A percentile compares a stretch with the other conserved stretches of the same genome.
These are phyloP conservation scores for Thryonomys swinderianus DNA, from an alignment of 2,113 vertebrate genomes.

Conservation along the genomic window DNA sequence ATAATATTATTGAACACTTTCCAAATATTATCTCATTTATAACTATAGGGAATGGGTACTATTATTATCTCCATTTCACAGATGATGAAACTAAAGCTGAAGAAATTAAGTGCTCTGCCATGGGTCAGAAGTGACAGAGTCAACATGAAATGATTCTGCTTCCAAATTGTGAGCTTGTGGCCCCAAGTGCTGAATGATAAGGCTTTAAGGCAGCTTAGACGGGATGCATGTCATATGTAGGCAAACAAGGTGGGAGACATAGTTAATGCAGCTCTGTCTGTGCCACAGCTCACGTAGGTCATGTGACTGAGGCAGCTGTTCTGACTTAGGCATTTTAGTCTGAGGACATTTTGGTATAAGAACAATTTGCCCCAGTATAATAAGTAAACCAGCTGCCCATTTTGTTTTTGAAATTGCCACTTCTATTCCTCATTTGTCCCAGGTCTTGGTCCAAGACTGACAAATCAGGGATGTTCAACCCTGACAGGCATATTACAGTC, in stretches of 20 bases:
- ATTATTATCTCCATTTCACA: slow-evolving; percentile 39
- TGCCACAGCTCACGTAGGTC: slow-evolving; percentile 13
- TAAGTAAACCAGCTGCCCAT: slow-evolving; percentile 41
- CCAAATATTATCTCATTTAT: slow-evolving; percentile 19
- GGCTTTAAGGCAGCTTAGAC: not conserved
- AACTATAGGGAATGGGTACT: not conserved
- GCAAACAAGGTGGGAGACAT: not conserved
- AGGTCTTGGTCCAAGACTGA: not conserved
- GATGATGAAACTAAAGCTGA: slow-evolving; percentile 19
- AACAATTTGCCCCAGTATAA: slow-evolving; percentile 36
- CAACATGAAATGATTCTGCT: not conserved
- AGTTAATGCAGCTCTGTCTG: not conserved
- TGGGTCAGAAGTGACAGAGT: slow-evolving; percentile 23
- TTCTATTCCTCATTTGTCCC: not conserved
- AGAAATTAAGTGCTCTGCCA: slow-evolving; percentile 24
- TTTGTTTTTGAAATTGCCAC: slow-evolving; percentile 33
- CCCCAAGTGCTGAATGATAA: not conserved
- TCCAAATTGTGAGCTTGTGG: slow-evolving; percentile 12
- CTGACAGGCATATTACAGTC: not conserved
- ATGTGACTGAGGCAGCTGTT: slow-evolving; percentile 47
- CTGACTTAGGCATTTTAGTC: slow-evolving; percentile 52
- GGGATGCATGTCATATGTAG: not conserved
- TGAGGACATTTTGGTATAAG: slow-evolving; percentile 53
- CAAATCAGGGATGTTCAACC: not conserved
- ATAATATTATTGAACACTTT: not conserved